Evolutionary conservation across 2,888 invertebrate genomes (phyloP).

Genomic region (Aethes cnicana): DNA sequence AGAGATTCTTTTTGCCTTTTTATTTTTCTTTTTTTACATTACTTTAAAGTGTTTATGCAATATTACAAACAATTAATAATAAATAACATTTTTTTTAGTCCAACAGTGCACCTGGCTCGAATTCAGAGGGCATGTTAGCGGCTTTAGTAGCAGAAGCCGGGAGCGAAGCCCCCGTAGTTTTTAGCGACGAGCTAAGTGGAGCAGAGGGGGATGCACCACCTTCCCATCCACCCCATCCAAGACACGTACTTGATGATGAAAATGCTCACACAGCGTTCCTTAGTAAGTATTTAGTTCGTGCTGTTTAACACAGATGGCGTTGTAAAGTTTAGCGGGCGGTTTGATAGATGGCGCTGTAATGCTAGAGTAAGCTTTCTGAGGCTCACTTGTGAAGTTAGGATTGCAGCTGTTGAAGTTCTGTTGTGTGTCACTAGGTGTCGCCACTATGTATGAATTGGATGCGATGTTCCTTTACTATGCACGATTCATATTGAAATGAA

Average conservation of each 20-base stretch:
- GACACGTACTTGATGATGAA: constrained; percentile 93
- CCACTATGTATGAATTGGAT: too few relatives aligned
- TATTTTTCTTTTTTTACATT: neutral
- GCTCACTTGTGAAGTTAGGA: constrained; percentile 94
- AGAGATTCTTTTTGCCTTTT: constrained; percentile 33
- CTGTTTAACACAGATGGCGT: constrained; percentile 6
- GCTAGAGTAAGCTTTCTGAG: neutral
- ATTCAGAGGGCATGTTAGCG: constrained; percentile 91
- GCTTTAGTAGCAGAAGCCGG: constrained; percentile 96
- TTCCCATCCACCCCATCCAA: constrained; percentile 85
- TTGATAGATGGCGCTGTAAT: constrained; percentile 7
- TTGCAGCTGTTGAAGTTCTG: too few relatives aligned
- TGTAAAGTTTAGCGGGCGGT: neutral
- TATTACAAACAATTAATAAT: too few relatives aligned
- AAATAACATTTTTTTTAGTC: constrained; percentile 6
- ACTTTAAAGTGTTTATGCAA: too few relatives aligned
- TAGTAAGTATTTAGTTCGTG: constrained; percentile 82
- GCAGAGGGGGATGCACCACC: constrained; percentile 63
- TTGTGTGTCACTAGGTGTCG: too few relatives aligned
- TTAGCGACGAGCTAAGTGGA: constrained; percentile 94
- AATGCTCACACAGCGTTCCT: constrained; percentile 97
- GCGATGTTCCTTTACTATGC: too few relatives aligned
- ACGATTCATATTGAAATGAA: too few relatives aligned
- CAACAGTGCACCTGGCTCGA: constrained; percentile 80
- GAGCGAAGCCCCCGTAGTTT: constrained; percentile 96